These are phyloP conservation scores for Caranx ignobilis DNA, from an alignment of 2,113 vertebrate genomes.

Conservation along the genomic window DNA sequence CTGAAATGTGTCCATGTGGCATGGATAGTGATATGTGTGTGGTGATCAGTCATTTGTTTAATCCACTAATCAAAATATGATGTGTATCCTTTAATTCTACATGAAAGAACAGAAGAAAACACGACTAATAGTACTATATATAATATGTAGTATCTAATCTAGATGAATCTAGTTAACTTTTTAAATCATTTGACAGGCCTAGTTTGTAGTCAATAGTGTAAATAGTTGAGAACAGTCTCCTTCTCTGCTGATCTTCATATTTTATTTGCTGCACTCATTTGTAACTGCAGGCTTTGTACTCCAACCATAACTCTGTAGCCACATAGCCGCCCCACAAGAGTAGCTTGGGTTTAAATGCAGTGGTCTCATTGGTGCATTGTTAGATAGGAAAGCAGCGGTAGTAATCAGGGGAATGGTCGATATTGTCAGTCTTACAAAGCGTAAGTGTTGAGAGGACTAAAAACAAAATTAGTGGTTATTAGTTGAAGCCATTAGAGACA, in stretches of 20 bases:
- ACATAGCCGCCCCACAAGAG: neutral
- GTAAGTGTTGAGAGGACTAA: neutral
- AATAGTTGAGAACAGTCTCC: neutral
- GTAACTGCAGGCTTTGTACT: conserved; percentile 1
- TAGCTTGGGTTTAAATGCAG: neutral
- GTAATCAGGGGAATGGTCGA: neutral
- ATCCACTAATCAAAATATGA: no score
- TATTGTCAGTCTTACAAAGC: neutral
- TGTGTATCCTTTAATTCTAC: no score
- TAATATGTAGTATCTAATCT: no score
- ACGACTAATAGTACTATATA: no score
- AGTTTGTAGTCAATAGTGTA: neutral
- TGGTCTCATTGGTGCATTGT: neutral
- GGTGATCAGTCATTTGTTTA: no score
- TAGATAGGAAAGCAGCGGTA: neutral
- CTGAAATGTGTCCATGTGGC: no score
- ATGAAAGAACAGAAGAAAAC: no score
- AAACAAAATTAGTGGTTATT: neutral
- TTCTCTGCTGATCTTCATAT: conserved; percentile 15
- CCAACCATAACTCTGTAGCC: conserved; percentile 1
- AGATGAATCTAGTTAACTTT: no score
- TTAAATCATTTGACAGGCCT: no score
- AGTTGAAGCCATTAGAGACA: conserved; percentile 1
- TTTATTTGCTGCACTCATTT: conserved; percentile 28
- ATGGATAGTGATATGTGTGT: no score